Conservation (phyloP, 2,888 invertebrate species). For the Autographa gamma region DNA sequence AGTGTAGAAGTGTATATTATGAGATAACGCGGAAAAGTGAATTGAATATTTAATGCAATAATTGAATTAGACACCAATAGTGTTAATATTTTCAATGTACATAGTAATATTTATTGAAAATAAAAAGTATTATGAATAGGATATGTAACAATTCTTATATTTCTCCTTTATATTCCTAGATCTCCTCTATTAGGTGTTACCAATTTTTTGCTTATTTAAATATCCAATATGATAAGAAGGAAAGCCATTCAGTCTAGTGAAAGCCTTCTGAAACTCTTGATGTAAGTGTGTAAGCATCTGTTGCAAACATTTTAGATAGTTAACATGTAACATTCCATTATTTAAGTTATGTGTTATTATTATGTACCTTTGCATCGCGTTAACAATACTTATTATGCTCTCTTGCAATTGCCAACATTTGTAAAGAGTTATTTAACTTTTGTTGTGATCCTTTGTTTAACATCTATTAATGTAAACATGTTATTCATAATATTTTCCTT, state of each 20-base stretch:
- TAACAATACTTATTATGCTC: slow-evolving; percentile 28
- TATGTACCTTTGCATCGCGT: slow-evolving; percentile 18
- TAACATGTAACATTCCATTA: slow-evolving; percentile 55
- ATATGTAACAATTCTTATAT: slow-evolving; percentile 50
- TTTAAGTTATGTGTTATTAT: slow-evolving; percentile 31
- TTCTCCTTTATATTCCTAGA: slow-evolving; percentile 48
- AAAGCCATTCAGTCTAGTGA: slow-evolving; percentile 17
- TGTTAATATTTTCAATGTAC: slow-evolving; percentile 61
- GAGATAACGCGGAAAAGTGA: slow-evolving; percentile 60
- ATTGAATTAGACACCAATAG: slow-evolving; percentile 60
- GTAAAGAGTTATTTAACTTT: slow-evolving; percentile 18
- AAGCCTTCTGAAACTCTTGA: slow-evolving; percentile 16
- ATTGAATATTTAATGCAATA: slow-evolving; percentile 68
- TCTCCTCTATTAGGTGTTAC: slow-evolving; percentile 29
- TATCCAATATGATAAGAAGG: slow-evolving; percentile 13
- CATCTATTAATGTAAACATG: slow-evolving; percentile 39
- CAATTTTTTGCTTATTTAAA: slow-evolving; percentile 8
- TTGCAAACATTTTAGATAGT: slow-evolving; percentile 34
- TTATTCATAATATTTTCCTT: slow-evolving; percentile 51
- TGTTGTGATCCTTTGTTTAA: slow-evolving; percentile 25
- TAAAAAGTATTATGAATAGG: slow-evolving; percentile 52
- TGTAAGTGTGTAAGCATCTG: slow-evolving; percentile 24
- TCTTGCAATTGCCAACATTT: slow-evolving; percentile 40
- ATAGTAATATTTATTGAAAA: slow-evolving; percentile 62
- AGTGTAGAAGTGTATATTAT: slow-evolving; percentile 66